These are phyloP conservation scores for Argyra leucocephala DNA, from an alignment of 2,888 invertebrate species.

Conservation along the genomic window DNA sequence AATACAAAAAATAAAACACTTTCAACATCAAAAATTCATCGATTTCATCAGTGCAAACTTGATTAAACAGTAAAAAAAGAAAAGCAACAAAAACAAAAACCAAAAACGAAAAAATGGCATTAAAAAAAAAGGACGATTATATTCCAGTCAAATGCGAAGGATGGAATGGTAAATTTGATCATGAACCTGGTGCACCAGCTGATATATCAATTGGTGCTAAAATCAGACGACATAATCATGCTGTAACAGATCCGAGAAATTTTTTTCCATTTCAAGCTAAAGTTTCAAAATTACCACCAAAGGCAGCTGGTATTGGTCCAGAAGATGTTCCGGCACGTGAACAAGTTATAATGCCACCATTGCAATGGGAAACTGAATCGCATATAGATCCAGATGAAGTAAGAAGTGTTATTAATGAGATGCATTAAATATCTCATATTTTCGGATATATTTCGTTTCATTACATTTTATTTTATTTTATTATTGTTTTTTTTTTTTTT, in stretches of 20 bases:
- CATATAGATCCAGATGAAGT: not conserved
- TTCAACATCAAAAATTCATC: no score
- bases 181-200: constrained; percentile 23
- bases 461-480: no score
- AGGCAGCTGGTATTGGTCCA: not conserved
- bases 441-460: no score
- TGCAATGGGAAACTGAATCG: not conserved
- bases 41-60: no score
- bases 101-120: constrained; percentile 30
- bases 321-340: not conserved
- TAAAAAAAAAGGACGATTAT: constrained; percentile 36
- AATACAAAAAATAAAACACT: no score
- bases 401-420: not conserved
- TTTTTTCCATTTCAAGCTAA: constrained; percentile 38
- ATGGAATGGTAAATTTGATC: constrained; percentile 42
- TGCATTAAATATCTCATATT: no score
- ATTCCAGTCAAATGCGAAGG: constrained; percentile 43
- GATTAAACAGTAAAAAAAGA: no score
- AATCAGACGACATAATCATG: constrained; percentile 38
- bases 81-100: no score
- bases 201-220: constrained; percentile 36
- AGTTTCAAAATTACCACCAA: constrained; percentile 35
- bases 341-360: not conserved
- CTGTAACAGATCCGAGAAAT: constrained; percentile 37
- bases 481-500: no score